Base-by-base conservation (phyloP, 2,113 vertebrate species). In the Pungitius pungitius region DNA sequence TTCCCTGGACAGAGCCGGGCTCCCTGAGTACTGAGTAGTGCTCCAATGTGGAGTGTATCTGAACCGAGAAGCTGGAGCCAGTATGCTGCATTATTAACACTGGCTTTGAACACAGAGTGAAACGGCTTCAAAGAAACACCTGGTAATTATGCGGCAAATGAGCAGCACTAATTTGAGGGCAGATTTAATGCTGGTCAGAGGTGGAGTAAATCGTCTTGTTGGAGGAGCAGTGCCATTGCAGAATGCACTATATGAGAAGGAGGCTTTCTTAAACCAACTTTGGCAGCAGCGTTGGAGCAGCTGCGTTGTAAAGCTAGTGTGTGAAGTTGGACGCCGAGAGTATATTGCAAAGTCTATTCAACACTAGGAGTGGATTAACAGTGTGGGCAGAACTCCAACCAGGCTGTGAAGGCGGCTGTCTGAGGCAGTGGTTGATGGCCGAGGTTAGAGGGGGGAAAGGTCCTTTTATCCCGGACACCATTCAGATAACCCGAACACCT, bases 351-450 rank as follows among this genome's bases (percentile, higher is more conserved):
- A 84, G 84, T 90, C 84, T 85, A 88, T 87, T 84, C 82, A 85
- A 82, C 80, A 70, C 58, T 64, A 67, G 18, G 76, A 82, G 77
- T 81, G 86, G 84, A 87, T 88, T 88, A 81, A 81, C 79, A 12
- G 49, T 82, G 88, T 88, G 90, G 86, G 89, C 72, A 82, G 81
- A 69, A 77, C 58, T 84, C 39, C 9, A 77, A 77, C 74, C 87
- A 51, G 86, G 84, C 87, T 90, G 87, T 85, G 85, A 88, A 82
- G 82, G 81, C 87, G 88, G 87, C 87, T 85, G 87, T 88, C 87
- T 75, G 68, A 76, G 69, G 83, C 85, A 83, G 83, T 22, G 75
- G 75, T 71, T 59, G 54, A 39, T 4, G 62, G 62, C 63, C 60
- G 62, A 56, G 64, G 65, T 72, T 70, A 42, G 42, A 84, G 73